phyloP scores from a whole-genome alignment of 2,888 invertebrate species.

The Drosophila colorata region DNA sequence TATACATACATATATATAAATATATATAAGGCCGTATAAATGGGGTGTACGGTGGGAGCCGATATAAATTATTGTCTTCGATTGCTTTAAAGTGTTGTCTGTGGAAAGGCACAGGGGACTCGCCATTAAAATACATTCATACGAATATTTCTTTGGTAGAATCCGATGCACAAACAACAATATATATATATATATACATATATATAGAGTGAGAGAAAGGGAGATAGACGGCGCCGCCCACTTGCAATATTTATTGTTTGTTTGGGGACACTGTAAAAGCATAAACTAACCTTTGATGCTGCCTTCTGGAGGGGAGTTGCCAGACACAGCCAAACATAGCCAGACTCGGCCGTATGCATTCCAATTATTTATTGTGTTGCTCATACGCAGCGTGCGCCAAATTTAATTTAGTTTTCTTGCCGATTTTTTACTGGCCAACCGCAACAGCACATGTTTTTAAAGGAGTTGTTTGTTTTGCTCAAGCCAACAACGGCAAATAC shows the following conservation, averaged over 20 bases:
- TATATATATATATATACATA: neutral
- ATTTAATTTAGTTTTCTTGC: constrained; percentile 42
- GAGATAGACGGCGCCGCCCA: constrained; percentile 50
- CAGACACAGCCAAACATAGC: constrained; percentile 23
- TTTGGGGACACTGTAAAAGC: constrained; percentile 25
- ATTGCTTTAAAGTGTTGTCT: constrained; percentile 51
- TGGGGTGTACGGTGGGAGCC: constrained; percentile 13
- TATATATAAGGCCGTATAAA: constrained; percentile 8
- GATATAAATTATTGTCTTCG: constrained; percentile 61
- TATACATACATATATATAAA: constrained; percentile 1
- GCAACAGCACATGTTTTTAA: constrained; percentile 5
- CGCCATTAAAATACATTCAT: constrained; percentile 48
- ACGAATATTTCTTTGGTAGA: constrained; percentile 51
- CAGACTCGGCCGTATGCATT: constrained; percentile 17
- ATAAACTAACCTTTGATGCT: constrained; percentile 61
- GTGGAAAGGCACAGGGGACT: constrained; percentile 11
- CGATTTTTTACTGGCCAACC: constrained; percentile 10
- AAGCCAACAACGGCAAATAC: constrained; percentile 15
- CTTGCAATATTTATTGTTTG: constrained; percentile 68
- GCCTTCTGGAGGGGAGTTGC: constrained; percentile 12
- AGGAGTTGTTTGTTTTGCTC: constrained; percentile 32
- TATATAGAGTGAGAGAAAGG: neutral
- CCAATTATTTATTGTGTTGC: constrained; percentile 64
- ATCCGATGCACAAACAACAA: constrained; percentile 21
- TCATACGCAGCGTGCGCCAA: constrained; percentile 52